Percentiles rank a stretch among this genome's conserved stretches.
Evolutionary conservation across 2,113 vertebrate species (phyloP).

Genomic region (Crotalus helleri): DNA sequence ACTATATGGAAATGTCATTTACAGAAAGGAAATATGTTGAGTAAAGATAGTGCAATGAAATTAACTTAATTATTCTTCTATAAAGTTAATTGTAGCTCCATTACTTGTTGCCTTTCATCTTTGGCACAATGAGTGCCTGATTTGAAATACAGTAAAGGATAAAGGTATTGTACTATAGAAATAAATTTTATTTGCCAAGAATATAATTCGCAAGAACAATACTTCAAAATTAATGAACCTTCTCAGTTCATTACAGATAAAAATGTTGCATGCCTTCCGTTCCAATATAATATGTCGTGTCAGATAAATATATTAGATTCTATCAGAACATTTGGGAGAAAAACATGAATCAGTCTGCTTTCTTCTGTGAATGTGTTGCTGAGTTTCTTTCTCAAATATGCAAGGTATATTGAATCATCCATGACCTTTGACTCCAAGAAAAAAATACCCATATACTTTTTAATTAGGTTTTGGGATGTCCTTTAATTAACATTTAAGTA

Average conservation of each 20-base stretch:
- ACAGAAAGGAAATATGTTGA: conserved; percentile 18
- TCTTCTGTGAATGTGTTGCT: conserved; percentile 36
- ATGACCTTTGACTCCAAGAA: conserved; percentile 24
- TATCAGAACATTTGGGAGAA: conserved; percentile 26
- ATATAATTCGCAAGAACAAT: conserved; percentile 27
- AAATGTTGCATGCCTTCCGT: conserved; percentile 32
- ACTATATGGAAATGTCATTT: not conserved
- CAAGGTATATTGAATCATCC: conserved; percentile 20
- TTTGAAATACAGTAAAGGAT: conserved; percentile 29
- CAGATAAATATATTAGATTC: conserved; percentile 25
- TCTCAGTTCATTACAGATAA: conserved; percentile 38
- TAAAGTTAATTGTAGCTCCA: conserved; percentile 42
- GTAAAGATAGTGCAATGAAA: conserved; percentile 28
- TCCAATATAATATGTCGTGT: conserved; percentile 20
- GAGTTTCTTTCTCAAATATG: conserved; percentile 39
- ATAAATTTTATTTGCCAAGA: conserved; percentile 26
- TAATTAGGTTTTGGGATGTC: conserved; percentile 22
- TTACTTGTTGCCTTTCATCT: conserved; percentile 36
- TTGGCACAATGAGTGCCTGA: conserved; percentile 38
- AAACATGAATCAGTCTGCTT: conserved; percentile 20
- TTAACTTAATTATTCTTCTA: conserved; percentile 34
- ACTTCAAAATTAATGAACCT: conserved; percentile 47
- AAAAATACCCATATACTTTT: conserved; percentile 14
- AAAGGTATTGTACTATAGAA: conserved; percentile 21
- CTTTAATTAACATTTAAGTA: conserved; percentile 44